These are phyloP conservation scores for Calcarius lapponicus DNA, from an alignment of 2,797 vertebrate genomes.

Conservation along the genomic window DNA sequence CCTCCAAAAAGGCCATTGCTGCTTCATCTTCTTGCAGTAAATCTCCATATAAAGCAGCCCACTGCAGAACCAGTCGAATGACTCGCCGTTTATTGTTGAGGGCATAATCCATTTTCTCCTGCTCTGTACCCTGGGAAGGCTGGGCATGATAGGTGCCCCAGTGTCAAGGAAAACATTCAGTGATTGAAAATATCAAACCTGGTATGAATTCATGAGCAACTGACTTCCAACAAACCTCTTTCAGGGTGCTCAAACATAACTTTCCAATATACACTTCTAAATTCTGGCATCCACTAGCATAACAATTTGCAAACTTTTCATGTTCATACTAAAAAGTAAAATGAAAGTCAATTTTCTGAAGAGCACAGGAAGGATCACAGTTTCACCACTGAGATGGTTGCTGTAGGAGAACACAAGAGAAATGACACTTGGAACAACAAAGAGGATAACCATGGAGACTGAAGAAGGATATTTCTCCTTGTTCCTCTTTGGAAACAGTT, in stretches of 20 bases:
- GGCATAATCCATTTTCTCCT: conserved; percentile 94
- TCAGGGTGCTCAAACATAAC: background rate
- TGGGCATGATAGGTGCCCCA: conserved; percentile 89
- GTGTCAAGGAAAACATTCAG: conserved; percentile 84
- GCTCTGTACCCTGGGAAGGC: conserved; percentile 93
- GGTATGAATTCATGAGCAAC: background rate
- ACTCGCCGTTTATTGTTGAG: conserved; percentile 94
- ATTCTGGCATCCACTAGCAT: background rate
- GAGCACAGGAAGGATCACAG: conserved; percentile 36
- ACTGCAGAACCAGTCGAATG: conserved; percentile 89
- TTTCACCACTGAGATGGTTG: conserved; percentile 35
- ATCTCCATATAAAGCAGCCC: conserved; percentile 87
- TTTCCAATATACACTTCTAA: background rate
- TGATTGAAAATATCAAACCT: background rate
- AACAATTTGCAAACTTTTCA: background rate
- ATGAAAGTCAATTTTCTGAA: background rate
- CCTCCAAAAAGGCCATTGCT: conserved; percentile 90
- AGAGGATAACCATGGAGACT: background rate
- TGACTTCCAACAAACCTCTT: background rate
- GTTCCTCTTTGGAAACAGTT: background rate
- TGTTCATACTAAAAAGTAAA: background rate
- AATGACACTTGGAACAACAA: background rate
- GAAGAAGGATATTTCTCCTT: background rate
- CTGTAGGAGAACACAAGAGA: conserved; percentile 14
- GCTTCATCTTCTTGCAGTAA: conserved; percentile 90